Conservation (phyloP, 2,888 invertebrate species). For the Lochmaea capreae region DNA sequence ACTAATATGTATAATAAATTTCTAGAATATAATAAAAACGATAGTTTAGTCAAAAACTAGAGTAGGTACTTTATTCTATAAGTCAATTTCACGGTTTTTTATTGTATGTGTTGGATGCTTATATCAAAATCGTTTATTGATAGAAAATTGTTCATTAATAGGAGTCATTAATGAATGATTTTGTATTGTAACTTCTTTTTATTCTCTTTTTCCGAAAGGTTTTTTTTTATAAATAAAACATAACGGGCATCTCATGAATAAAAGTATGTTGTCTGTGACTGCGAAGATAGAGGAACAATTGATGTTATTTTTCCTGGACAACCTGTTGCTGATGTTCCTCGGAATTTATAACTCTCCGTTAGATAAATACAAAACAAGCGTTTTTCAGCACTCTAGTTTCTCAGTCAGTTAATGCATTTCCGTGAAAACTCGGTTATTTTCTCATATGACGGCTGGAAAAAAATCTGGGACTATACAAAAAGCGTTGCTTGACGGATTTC, state of each 20-base stretch:
- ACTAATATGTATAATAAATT: too few species aligned
- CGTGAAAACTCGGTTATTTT: slow-evolving; percentile 29
- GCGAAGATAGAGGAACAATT: slow-evolving; percentile 50
- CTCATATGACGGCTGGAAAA: slow-evolving; percentile 26
- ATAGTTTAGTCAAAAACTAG: too few species aligned
- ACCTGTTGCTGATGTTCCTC: slow-evolving; percentile 52
- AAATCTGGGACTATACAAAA: slow-evolving; percentile 18
- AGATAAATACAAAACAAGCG: slow-evolving; percentile 48
- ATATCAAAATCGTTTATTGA: too few species aligned
- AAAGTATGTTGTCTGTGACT: slow-evolving; percentile 9
- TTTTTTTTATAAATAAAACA: not conserved
- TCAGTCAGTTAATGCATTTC: slow-evolving; percentile 35
- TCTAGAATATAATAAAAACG: too few species aligned
- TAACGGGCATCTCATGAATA: not conserved
- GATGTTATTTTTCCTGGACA: slow-evolving; percentile 48
- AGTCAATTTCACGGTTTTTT: too few species aligned
- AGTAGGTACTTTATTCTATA: too few species aligned
- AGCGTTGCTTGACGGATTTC: slow-evolving; percentile 25
- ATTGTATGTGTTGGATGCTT: too few species aligned
- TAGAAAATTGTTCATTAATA: too few species aligned
- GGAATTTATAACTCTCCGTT: slow-evolving; percentile 53
- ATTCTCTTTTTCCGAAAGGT: too few species aligned
- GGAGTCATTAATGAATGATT: too few species aligned
- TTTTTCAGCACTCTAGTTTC: slow-evolving; percentile 48
- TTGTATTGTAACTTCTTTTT: too few species aligned